Percentiles rank a stretch among this genome's conserved stretches.
Evolutionary conservation across 2,113 vertebrate species (phyloP).

Genomic region (Ctenodactylus gundi): DNA sequence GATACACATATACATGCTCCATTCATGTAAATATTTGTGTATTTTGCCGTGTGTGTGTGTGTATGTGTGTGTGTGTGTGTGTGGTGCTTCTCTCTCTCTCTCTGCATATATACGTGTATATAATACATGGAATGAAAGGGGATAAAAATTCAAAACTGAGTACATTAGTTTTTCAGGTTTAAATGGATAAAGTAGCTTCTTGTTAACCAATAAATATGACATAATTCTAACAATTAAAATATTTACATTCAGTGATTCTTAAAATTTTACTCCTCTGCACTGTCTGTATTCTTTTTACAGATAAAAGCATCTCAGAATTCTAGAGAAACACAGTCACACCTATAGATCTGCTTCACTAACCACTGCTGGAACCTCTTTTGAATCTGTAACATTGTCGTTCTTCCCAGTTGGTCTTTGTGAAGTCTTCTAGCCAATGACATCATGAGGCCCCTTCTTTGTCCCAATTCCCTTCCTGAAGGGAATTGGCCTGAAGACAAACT

Average conservation of each 20-base stretch:
- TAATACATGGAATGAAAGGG: neutral
- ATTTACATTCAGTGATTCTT: neutral
- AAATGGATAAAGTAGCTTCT: too few species aligned
- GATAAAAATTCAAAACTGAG: neutral
- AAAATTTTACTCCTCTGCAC: too few species aligned
- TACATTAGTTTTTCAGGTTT: neutral
- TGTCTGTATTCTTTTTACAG: neutral
- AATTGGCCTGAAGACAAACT: too few species aligned
- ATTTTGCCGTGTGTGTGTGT: neutral
- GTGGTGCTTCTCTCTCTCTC: too few species aligned
- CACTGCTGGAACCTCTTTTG: neutral
- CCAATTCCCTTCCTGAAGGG: too few species aligned
- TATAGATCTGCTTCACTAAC: neutral
- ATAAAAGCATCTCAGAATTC: neutral
- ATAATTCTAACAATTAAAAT: neutral
- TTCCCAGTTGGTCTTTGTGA: neutral
- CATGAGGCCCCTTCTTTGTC: too few species aligned
- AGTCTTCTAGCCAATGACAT: neutral
- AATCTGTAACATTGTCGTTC: neutral
- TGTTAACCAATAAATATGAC: neutral
- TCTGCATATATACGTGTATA: neutral
- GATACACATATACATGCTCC: neutral
- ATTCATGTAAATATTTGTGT: neutral
- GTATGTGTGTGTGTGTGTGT: too few species aligned
- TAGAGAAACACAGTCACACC: neutral